phyloP scores from a whole-genome alignment of 2,113 vertebrate genomes.

The Morone saxatilis region DNA sequence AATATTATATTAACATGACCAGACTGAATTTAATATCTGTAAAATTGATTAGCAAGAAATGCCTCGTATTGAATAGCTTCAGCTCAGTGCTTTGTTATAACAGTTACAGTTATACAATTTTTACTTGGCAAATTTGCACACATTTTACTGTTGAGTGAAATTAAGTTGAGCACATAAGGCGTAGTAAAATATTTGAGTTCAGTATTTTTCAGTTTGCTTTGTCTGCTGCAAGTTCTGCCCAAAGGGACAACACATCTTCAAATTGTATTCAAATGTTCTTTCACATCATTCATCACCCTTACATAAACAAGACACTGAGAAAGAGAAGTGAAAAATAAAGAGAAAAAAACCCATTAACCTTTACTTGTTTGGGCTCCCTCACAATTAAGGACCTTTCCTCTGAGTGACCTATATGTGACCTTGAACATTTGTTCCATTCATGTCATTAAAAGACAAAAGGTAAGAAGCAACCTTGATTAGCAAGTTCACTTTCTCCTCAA shows the following conservation, averaged over 20 bases:
- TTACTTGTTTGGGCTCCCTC: not conserved
- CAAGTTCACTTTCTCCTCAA: too few relatives aligned
- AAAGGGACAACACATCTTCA: not conserved
- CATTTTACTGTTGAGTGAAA: not conserved
- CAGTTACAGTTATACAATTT: too few relatives aligned
- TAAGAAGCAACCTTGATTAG: not conserved
- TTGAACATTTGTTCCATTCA: not conserved
- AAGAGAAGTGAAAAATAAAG: not conserved
- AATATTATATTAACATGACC: not conserved
- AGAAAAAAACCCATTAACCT: too few relatives aligned
- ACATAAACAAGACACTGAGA: not conserved
- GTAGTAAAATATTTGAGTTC: not conserved
- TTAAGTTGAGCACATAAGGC: not conserved
- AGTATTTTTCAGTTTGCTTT: not conserved
- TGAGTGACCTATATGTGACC: too few relatives aligned
- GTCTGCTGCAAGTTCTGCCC: not conserved
- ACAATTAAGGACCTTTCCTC: not conserved
- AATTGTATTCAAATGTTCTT: not conserved
- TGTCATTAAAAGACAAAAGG: not conserved
- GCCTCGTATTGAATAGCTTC: not conserved
- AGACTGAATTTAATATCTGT: not conserved
- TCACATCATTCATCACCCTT: not conserved
- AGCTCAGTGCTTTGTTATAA: not conserved
- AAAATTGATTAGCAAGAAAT: not conserved
- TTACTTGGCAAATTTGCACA: too few relatives aligned